Percentiles rank a stretch among this genome's conserved stretches.
Conservation (phyloP, 2,888 invertebrate species). For the Tetanocera ferruginea region DNA sequence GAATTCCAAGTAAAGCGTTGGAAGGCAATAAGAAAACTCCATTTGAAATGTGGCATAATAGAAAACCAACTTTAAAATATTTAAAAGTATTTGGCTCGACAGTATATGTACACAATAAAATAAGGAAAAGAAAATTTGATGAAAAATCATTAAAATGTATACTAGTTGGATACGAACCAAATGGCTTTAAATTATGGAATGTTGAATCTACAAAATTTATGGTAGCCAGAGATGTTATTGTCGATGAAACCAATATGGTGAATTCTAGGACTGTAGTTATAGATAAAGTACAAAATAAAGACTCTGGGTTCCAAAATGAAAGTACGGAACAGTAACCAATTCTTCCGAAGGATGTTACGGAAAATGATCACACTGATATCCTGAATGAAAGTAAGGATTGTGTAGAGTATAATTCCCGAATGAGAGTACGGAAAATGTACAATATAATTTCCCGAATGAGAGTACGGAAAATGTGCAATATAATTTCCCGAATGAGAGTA, state of each 20-base stretch:
- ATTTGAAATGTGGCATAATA: slow-evolving; percentile 42
- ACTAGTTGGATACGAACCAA: slow-evolving; percentile 46
- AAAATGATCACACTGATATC: slow-evolving; percentile 7
- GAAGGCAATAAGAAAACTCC: slow-evolving; percentile 28
- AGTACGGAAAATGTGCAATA: not conserved
- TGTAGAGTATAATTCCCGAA: not conserved
- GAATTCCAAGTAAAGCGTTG: slow-evolving; percentile 50
- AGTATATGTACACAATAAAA: slow-evolving; percentile 46
- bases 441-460: not conserved
- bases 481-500: not conserved
- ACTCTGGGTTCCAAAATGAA: slow-evolving; percentile 28
- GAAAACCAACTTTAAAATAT: slow-evolving; percentile 46
- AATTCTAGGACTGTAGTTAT: slow-evolving; percentile 42
- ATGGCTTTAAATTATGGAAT: slow-evolving; percentile 48
- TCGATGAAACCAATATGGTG: slow-evolving; percentile 43
- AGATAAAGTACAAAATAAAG: slow-evolving; percentile 10
- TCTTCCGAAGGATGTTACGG: slow-evolving; percentile 9
- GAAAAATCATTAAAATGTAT: slow-evolving; percentile 46
- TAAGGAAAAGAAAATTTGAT: slow-evolving; percentile 48
- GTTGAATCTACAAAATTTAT: slow-evolving; percentile 41
- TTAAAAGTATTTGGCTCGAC: slow-evolving; percentile 42
- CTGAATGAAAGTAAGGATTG: slow-evolving; percentile 17
- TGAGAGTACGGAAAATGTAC: slow-evolving; percentile 7
- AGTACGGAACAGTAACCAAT: slow-evolving; percentile 15
- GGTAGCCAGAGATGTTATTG: slow-evolving; percentile 48